Base-by-base conservation (phyloP, 2,113 vertebrate genomes). In the Eudyptes chrysolophus region DNA sequence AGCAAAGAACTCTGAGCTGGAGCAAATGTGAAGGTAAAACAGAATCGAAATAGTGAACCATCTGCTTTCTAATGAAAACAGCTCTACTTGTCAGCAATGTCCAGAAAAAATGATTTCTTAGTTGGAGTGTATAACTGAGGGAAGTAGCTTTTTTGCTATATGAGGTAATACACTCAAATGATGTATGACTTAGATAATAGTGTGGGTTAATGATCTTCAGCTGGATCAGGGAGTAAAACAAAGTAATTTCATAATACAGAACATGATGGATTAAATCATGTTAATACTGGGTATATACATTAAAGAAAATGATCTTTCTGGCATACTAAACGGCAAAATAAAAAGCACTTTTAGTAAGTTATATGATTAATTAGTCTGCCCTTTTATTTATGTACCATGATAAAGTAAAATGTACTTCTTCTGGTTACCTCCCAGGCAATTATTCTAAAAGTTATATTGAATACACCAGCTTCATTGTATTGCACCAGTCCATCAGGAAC, bases 261-360 rank as follows among this genome's bases (percentile, higher is more conserved):
- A 80, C 96, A 98, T 99, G 99, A 99, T 99, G 98, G 98, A 99
- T 99, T 98, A 98, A 98, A 97, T 96, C 97, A 95, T 98, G 98
- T 98, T 98, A 98, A 98, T 99, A 98, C 98, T 97, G 97, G 98
- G 98, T 98, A 98, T 99, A 99, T 99, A 99, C 99, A 99, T 99
- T 99, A 99, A 99, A 99, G 98, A 97, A 99, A 99, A 98, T 98
- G 97, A 98, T 98, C 98, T 98, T 93, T 96, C 98, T 99, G 99
- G 99, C 99, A 98, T 99, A 97, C 98, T 98, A 98, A 99, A 99
- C 99, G 98, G 99, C 98, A 98, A 99, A 99, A 99, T 99, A 99
- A 99, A 98, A 99, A 98, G 98, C 99, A 99, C 99, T 99, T 99
- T 99, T 99, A 98, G 98, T 99, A 99, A 99, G 99, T 99, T 98